Base-by-base conservation (phyloP, 1,140 invertebrate genomes). In the Orchestia grillus region DNA sequence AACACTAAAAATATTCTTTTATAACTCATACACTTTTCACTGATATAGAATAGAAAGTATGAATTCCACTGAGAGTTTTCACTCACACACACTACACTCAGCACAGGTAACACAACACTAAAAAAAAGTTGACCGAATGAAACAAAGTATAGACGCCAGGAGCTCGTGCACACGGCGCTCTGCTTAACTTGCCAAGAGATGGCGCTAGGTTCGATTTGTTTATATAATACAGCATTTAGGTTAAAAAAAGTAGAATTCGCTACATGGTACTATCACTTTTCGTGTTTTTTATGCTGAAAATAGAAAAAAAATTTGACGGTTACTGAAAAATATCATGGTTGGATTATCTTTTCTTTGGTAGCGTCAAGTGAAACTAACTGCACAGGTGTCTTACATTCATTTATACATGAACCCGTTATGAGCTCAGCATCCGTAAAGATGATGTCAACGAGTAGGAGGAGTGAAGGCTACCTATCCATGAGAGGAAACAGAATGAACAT, bases 361-460 rank as follows among this genome's bases (percentile, higher is more conserved):
- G 15, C 88, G 15, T 11, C 88, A 42, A 41, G 43, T 90, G 88
- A 90, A 43, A 42, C 41, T 28, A 90, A 44, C 4, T 41, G 88
- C 41, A 90, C 43, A 42, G 11, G 28, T 23, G 11, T 90, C 6
- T 90, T 90, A 42, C 15, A 41, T 90, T 90, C 88, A 28, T 90
- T 28, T 90, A 90, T 90, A 90, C 88, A 42, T 90, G 92, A 94
- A 40, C 92, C 92, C 43, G 92, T 94, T 94, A 94, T 94, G 92
- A 94, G 92, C 16, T 94, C 92, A 94, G 44, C 92, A 44, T 45
- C 92, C 92, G 92, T 44, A 94, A 47, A 8, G 92, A 94, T 94
- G 92, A 94, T 94, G 92, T 94, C 92, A 94, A 94, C 92, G 92
- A 94, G 92, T 94, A 45, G 92, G 43, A n/a, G 92, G 44, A 44